A percentile compares a stretch with the other conserved stretches of the same genome.
These are phyloP conservation scores for Trididemnum nubilum DNA, from an alignment of 23 tunicate genomes.

Conservation along the genomic window DNA sequence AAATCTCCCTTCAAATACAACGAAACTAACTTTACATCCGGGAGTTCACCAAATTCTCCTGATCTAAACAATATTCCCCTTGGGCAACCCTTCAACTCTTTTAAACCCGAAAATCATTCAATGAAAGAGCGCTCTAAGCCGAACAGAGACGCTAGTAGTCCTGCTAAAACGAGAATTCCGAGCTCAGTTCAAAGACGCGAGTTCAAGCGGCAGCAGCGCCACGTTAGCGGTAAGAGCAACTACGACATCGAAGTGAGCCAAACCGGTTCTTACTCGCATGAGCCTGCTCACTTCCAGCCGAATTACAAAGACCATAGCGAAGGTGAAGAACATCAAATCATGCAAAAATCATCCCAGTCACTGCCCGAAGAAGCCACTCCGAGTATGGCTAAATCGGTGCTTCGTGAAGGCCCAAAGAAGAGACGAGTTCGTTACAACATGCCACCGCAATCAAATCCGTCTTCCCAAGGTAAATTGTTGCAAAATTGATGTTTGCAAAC, in stretches of 20 bases:
- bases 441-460: conserved; percentile 43
- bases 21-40: background rate
- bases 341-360: background rate
- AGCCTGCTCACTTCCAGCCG: conserved; percentile 2
- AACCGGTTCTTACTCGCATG: conserved; percentile 3
- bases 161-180: conserved; percentile 5
- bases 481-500: no score
- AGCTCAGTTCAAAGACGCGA: conserved; percentile 14
- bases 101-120: background rate
- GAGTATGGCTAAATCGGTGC: conserved; percentile 49
- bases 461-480: conserved; percentile 49
- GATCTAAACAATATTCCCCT: background rate
- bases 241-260: conserved; percentile 2
- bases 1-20: conserved; percentile 5
- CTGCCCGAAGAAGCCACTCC: conserved; percentile 19
- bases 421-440: conserved; percentile 40
- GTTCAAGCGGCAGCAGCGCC: conserved; percentile 44
- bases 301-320: background rate
- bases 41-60: background rate
- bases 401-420: conserved; percentile 58
- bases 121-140: background rate
- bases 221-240: conserved; percentile 55
- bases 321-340: background rate
- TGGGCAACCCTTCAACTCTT: background rate
- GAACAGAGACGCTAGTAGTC: background rate